These are phyloP conservation scores for Nemopilema nomurai DNA, from an alignment of 30 jellyfish, hydroid and myxozoan genomes.

Conservation along the genomic window DNA sequence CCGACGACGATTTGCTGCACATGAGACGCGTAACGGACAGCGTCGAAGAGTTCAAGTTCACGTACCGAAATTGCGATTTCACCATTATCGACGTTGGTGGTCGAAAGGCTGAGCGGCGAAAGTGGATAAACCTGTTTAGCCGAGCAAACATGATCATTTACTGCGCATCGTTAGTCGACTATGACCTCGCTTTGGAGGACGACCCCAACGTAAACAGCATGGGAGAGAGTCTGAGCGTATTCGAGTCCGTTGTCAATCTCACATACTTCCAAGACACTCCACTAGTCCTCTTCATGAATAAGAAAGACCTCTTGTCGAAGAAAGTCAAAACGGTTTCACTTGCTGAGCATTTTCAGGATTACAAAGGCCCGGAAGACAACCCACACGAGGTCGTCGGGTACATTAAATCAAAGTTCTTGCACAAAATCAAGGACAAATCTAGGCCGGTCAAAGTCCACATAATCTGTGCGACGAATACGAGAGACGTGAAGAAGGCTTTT, in stretches of 20 bases:
- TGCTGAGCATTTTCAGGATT: constrained; percentile 29
- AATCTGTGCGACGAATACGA: constrained; percentile 46
- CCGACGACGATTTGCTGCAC: constrained; percentile 49
- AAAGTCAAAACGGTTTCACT: constrained; percentile 49
- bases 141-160: constrained; percentile 53
- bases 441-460: constrained; percentile 52
- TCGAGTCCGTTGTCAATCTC: constrained; percentile 54
- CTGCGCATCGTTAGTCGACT: constrained; percentile 53
- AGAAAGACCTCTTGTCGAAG: constrained; percentile 42
- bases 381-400: constrained; percentile 39
- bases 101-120: constrained; percentile 50
- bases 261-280: constrained; percentile 61
- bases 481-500: constrained; percentile 57
- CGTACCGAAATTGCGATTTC: constrained; percentile 34
- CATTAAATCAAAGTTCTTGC: constrained; percentile 34
- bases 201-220: constrained; percentile 50
- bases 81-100: constrained; percentile 44
- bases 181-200: constrained; percentile 34
- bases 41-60: constrained; percentile 52
- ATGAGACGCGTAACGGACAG: constrained; percentile 39
- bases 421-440: constrained; percentile 45
- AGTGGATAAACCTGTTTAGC: constrained; percentile 52
- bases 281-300: constrained; percentile 40
- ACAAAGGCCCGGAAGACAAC: constrained; percentile 44
- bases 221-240: constrained; percentile 46